These are phyloP conservation scores for Nasonovia ribisnigri DNA, from an alignment of 2,888 invertebrate species.

Conservation along the genomic window DNA sequence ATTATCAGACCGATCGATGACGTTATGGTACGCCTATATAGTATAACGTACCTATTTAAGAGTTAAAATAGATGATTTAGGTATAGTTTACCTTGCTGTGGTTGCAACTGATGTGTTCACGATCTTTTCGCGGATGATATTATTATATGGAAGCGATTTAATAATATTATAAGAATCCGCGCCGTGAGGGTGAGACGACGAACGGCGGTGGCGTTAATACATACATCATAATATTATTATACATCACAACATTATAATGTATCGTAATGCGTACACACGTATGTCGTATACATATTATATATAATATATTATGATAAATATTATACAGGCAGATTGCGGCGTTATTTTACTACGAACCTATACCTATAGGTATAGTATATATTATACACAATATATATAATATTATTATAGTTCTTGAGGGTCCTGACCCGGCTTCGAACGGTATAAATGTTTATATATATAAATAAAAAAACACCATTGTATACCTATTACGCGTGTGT, in stretches of 20 bases:
- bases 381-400: neutral
- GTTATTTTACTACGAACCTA: neutral
- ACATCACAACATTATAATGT: neutral
- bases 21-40: neutral
- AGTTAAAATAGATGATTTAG: neutral
- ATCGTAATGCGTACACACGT: neutral
- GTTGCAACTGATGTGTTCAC: neutral
- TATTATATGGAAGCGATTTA: neutral
- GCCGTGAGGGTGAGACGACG: neutral
- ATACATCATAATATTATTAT: neutral
- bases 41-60: neutral
- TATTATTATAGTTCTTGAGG: slow-evolving; percentile 5
- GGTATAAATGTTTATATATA: neutral
- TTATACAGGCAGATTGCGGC: neutral
- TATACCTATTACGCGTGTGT: slow-evolving; percentile 3
- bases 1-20: neutral
- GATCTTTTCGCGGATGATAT: neutral
- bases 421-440: neutral
- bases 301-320: neutral
- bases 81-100: neutral
- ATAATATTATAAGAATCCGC: neutral
- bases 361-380: neutral
- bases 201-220: neutral
- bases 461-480: neutral
- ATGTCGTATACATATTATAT: neutral